Conservation (phyloP, 2,113 vertebrate genomes). For the Malurus melanocephalus region DNA sequence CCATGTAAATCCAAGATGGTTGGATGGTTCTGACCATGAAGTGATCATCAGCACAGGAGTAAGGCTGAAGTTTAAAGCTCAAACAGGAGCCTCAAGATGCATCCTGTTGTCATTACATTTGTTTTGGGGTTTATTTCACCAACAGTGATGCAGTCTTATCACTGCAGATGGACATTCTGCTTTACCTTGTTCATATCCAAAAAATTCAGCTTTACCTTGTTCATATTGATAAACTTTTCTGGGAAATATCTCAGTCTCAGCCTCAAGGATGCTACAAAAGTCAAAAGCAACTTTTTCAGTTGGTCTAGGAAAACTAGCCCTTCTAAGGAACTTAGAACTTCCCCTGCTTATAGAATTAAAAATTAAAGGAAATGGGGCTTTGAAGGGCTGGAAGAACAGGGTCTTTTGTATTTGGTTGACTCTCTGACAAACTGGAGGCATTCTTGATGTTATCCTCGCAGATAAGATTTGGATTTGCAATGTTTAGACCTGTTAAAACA, state of each 20-base stretch:
- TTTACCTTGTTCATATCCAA: not conserved
- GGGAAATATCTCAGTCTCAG: not conserved
- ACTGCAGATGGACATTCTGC: not conserved
- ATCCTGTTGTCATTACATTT: not conserved
- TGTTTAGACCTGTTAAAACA: not conserved
- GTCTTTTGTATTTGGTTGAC: not conserved
- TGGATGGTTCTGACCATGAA: not conserved
- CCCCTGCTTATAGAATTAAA: not conserved
- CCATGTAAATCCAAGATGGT: not conserved
- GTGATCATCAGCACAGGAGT: not conserved
- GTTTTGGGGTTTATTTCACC: not conserved
- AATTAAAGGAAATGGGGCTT: not conserved
- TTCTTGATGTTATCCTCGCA: not conserved
- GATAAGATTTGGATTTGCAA: not conserved
- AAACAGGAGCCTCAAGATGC: not conserved
- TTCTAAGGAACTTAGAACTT: not conserved
- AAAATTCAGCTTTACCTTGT: not conserved
- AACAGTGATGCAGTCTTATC: accelerated
- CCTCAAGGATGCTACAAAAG: not conserved
- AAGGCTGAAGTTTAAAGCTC: not conserved
- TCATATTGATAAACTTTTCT: not conserved
- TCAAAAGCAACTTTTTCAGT: not conserved
- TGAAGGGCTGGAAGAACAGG: not conserved
- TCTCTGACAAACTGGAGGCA: not conserved
- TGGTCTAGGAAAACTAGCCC: not conserved